phyloP scores from a whole-genome alignment of 2,888 invertebrate genomes.

The Neoitamus cyanurus region DNA sequence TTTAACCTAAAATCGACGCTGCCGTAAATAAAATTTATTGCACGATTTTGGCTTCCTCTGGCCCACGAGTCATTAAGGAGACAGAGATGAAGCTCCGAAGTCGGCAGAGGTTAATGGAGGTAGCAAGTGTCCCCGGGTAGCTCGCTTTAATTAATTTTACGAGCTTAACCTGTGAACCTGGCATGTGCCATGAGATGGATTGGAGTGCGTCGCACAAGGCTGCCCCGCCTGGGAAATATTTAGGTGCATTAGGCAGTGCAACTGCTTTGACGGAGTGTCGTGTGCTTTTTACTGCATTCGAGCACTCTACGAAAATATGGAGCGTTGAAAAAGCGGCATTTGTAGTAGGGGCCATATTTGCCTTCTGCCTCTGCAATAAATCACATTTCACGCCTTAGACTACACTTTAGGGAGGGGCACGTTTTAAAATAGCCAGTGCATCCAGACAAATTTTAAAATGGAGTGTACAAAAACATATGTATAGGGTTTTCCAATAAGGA shows the following conservation, averaged over 20 bases:
- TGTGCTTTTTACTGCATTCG: background rate
- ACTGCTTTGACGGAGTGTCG: background rate
- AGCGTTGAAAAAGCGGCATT: background rate
- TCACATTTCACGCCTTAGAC: background rate
- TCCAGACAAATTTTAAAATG: no score
- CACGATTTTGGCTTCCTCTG: background rate
- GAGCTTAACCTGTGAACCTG: conserved; percentile 16
- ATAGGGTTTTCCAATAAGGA: no score
- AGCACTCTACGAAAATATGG: background rate
- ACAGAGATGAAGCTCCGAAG: background rate
- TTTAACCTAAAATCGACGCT: conserved; percentile 48
- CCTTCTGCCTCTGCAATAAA: background rate
- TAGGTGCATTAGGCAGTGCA: background rate
- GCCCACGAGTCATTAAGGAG: background rate
- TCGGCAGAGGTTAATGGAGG: conserved; percentile 17
- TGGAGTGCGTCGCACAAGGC: background rate
- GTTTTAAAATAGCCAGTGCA: no score
- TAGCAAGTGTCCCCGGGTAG: conserved; percentile 12
- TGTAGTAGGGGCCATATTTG: background rate
- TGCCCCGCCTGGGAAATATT: background rate
- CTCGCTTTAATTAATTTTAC: background rate
- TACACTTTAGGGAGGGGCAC: no score
- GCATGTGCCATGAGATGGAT: background rate
- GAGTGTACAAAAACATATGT: no score
- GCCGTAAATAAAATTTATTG: conserved; percentile 47